Conservation (phyloP, 2,797 vertebrate genomes). For the Peromyscus eremicus region DNA sequence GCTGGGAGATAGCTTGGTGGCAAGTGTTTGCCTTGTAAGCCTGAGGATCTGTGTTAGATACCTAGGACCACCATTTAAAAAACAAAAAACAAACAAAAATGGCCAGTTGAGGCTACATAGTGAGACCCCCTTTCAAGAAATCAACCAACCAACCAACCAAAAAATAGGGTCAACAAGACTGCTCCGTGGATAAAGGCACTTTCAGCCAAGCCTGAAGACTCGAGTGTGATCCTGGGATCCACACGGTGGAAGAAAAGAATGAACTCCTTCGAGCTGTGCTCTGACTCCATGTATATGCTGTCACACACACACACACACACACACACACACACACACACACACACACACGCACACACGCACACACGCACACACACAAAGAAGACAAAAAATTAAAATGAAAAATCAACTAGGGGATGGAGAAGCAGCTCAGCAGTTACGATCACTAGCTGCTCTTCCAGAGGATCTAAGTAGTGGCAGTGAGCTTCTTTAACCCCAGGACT, state of each 20-base stretch:
- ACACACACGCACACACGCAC: neutral
- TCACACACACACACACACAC: too few relatives aligned
- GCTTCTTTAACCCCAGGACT: neutral
- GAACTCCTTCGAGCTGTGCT: neutral
- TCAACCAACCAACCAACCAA: neutral
- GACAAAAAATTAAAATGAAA: neutral
- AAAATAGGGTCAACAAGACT: neutral
- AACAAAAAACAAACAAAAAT: neutral
- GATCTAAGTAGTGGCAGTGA: too few relatives aligned
- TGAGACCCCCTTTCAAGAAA: neutral
- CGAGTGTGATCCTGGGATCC: neutral
- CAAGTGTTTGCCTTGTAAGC: neutral
- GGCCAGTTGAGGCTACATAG: neutral
- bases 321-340: neutral
- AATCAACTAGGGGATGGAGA: neutral
- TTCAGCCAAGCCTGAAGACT: neutral
- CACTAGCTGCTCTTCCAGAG: neutral
- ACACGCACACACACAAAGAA: neutral
- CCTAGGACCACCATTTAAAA: neutral
- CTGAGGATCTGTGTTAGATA: too few relatives aligned
- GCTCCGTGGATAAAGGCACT: neutral
- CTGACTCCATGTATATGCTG: neutral
- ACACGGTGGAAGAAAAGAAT: neutral
- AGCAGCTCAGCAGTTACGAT: neutral
- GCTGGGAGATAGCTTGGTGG: neutral